A percentile compares a stretch with the other conserved stretches of the same genome.
These are phyloP conservation scores for Petrocephalus schoutedeni DNA, from an alignment of 2,797 vertebrate genomes.

Conservation along the genomic window DNA sequence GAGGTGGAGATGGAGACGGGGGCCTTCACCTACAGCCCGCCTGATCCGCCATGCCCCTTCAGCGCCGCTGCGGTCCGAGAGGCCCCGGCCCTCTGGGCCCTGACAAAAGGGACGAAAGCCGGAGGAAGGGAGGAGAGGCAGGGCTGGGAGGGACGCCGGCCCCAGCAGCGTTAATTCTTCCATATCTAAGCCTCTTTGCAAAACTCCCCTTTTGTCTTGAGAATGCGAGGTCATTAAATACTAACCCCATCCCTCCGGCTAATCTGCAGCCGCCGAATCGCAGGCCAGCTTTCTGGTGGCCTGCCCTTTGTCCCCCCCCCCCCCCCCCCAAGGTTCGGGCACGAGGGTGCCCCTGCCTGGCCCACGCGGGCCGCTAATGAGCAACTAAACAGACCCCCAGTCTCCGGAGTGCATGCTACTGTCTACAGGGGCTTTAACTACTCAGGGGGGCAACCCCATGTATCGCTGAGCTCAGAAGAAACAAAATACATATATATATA, in stretches of 20 bases:
- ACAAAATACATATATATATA: neutral
- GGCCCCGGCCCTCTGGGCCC: neutral
- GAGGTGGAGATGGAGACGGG: neutral
- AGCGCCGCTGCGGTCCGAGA: neutral
- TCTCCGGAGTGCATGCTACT: conserved; percentile 55
- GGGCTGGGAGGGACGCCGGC: conserved; percentile 66
- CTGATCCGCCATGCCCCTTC: neutral
- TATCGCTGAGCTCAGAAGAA: conserved; percentile 50
- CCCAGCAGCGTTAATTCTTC: conserved; percentile 98
- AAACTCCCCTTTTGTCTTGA: conserved; percentile 96
- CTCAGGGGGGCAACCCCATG: conserved; percentile 61
- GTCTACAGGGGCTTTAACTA: conserved; percentile 63
- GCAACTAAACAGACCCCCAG: conserved; percentile 78
- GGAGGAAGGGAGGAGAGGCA: conserved; percentile 45
- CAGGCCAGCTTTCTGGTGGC: conserved; percentile 80
- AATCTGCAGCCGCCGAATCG: conserved; percentile 87
- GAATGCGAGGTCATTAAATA: conserved; percentile 98
- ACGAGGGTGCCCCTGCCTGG: conserved; percentile 49
- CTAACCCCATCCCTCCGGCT: conserved; percentile 99
- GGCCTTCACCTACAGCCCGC: neutral
- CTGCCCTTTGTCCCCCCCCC: conserved; percentile 73
- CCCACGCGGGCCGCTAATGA: conserved; percentile 65
- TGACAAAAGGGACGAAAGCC: neutral
- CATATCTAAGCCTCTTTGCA: conserved; percentile 99
- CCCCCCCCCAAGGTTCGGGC: conserved; percentile 68